Conservation (phyloP, 2,797 vertebrate species). For the Microcaecilia unicolor region DNA sequence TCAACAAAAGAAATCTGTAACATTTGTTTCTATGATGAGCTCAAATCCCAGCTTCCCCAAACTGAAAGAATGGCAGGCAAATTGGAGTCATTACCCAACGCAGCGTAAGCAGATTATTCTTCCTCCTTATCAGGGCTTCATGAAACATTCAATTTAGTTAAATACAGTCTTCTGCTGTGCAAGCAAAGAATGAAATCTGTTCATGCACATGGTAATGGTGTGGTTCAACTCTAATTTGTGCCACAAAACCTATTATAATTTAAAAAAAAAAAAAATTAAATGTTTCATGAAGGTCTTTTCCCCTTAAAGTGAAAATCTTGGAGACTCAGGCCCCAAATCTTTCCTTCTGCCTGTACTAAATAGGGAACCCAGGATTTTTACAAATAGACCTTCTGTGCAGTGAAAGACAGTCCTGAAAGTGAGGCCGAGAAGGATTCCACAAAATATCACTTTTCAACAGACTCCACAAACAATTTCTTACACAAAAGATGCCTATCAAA, state of each 20-base stretch:
- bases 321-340: not conserved
- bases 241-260: constrained; percentile 34
- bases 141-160: constrained; percentile 35
- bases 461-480: no score
- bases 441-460: no score
- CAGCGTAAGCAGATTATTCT: constrained; percentile 25
- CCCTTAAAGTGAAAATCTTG: not conserved
- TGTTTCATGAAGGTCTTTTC: constrained; percentile 16
- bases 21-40: constrained; percentile 6
- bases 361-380: no score
- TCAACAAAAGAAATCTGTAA: not conserved
- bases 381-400: no score
- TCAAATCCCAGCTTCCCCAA: constrained; percentile 10
- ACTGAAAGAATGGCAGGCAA: constrained; percentile 17
- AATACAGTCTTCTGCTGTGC: constrained; percentile 35
- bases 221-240: constrained; percentile 22
- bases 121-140: constrained; percentile 20
- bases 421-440: no score
- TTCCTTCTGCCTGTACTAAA: no score
- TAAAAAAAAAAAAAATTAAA: constrained; percentile 27
- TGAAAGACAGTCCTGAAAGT: no score
- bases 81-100: constrained; percentile 12
- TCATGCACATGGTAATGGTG: not conserved
- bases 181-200: constrained; percentile 18
- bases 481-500: no score